Evolutionary conservation across 2,797 vertebrate species (phyloP).

Genomic region (Rhinella marina): DNA sequence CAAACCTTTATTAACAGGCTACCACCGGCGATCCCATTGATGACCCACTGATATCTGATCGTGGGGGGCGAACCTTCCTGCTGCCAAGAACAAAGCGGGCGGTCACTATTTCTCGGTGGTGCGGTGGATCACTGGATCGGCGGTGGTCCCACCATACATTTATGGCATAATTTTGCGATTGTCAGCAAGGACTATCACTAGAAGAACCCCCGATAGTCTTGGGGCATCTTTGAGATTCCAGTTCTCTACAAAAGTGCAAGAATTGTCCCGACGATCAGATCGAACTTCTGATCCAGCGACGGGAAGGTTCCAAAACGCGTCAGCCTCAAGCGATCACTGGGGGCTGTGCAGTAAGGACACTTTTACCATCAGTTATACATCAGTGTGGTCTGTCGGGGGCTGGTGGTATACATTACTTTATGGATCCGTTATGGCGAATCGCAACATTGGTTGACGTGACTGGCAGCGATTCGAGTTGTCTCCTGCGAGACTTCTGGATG

Average conservation of each 20-base stretch:
- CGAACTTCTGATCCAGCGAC: no score
- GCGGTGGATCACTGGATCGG: background rate
- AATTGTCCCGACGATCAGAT: no score
- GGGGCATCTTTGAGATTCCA: no score
- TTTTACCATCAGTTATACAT: no score
- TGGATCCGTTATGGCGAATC: no score
- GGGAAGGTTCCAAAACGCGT: no score
- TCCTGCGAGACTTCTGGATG: background rate
- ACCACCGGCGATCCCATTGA: background rate
- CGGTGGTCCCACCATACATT: background rate
- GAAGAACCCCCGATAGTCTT: background rate
- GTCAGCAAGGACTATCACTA: no score
- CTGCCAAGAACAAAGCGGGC: background rate
- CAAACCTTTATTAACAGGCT: background rate
- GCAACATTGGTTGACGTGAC: background rate
- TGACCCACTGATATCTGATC: background rate
- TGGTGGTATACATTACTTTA: no score
- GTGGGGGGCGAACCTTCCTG: background rate
- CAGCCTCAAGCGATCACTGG: no score
- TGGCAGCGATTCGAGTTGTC: background rate
- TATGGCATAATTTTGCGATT: background rate
- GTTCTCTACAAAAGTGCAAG: no score
- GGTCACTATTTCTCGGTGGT: background rate
- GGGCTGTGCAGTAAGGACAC: no score
- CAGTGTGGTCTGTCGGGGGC: no score